Conservation (phyloP, 2,113 vertebrate genomes). For the Entosphenus tridentatus region DNA sequence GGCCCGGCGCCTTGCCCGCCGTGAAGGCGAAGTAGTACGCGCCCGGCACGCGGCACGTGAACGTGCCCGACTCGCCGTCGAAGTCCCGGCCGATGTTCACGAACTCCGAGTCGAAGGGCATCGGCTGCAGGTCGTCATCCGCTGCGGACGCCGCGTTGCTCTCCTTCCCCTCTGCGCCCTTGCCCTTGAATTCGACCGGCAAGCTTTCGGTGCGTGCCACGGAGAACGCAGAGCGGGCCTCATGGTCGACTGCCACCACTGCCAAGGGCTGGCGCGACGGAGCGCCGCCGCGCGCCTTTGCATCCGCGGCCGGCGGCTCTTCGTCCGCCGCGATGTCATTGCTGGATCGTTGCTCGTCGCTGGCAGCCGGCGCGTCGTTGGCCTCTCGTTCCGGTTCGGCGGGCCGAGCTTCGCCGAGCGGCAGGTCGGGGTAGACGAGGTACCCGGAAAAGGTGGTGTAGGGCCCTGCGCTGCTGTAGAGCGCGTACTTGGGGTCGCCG, state of each 20-base stretch:
- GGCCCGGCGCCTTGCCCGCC: slow-evolving; percentile 31
- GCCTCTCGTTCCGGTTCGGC: neutral
- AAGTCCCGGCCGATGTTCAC: slow-evolving; percentile 35
- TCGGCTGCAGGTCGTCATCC: slow-evolving; percentile 17
- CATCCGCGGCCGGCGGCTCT: no score
- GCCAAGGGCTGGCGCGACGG: no score
- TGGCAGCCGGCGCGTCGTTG: no score
- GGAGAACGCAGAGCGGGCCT: slow-evolving; percentile 30
- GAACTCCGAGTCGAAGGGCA: slow-evolving; percentile 34
- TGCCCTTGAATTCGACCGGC: slow-evolving; percentile 9
- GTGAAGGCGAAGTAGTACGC: slow-evolving; percentile 37
- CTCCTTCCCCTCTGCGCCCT: no score
- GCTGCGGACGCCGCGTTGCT: slow-evolving; percentile 16
- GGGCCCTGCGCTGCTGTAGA: slow-evolving; percentile 30
- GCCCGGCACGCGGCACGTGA: slow-evolving; percentile 26
- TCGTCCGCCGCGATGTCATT: no score
- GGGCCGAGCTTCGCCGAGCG: slow-evolving; percentile 22
- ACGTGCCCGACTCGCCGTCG: slow-evolving; percentile 27
- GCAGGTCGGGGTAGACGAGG: slow-evolving; percentile 25
- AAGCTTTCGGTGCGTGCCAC: slow-evolving; percentile 25
- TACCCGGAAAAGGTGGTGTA: slow-evolving; percentile 39
- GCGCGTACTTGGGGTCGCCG: slow-evolving; percentile 23
- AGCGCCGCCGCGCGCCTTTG: no score
- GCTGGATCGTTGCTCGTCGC: no score
- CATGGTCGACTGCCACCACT: slow-evolving; percentile 7